Base-by-base conservation (phyloP, 2,113 vertebrate species). In the Aegotheles bennettii region DNA sequence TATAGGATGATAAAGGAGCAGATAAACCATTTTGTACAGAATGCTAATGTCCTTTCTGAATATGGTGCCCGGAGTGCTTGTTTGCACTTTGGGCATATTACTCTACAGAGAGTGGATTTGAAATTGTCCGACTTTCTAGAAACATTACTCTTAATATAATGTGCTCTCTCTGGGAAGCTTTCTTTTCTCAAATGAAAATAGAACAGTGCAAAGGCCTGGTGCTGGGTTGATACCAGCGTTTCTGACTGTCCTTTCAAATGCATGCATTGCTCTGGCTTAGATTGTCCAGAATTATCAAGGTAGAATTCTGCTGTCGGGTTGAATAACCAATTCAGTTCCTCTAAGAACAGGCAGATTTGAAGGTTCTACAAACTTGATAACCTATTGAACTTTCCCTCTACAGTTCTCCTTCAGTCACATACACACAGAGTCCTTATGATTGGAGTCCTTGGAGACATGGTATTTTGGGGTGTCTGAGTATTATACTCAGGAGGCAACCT, bases 401-500 rank as follows among this genome's bases (percentile, higher is more conserved):
- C 47, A 20, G 8, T 64, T 89, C 18, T 61, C 35, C 61, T 48
- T 45, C 31, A 59, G 50, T 54, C 38, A 51, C 6, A 56, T n/a
- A 65, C 4, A 16, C 29, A 51, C 28, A 20, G 21, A 69, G 20
- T 63, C n/a, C 35, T 77, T 90, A 35, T 76, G 71, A 51, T 33
- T 85, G 0, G 3, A 40, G 79, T 60, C 88, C 68, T 78, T 0
- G 0, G 73, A 90, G 90, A 83, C 2, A 1, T 80, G 86, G 16
- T 89, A 93, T 96, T 96, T 94, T 82, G 61, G 84, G 56, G 90
- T 89, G 54, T 89, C 70, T 93, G 69, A 77, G 38, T 63, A 78
- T 61, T 78, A 67, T 45, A 84, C 48, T 82, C 84, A 53, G 70
- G 67, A 95, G 81, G 61, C 14, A 45, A 95, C 69, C 74, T 86